These are phyloP conservation scores for Cinara cedri DNA, from an alignment of 2,888 invertebrate genomes.

Conservation along the genomic window DNA sequence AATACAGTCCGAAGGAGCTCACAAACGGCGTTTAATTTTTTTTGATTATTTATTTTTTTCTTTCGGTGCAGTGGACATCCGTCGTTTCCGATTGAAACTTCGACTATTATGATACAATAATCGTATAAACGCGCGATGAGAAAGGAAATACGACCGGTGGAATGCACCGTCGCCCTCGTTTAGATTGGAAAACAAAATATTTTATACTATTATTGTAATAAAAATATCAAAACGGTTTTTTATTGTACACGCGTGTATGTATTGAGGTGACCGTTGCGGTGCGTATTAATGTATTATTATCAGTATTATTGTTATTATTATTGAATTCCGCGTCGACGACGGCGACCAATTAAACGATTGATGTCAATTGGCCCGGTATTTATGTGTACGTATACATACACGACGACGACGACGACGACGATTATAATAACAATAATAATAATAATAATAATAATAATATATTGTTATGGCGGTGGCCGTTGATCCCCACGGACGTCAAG, in stretches of 20 bases:
- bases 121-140: too few relatives aligned
- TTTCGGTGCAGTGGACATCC: not conserved
- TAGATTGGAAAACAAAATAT: slow-evolving; percentile 24
- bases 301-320: slow-evolving; percentile 32
- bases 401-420: too few relatives aligned
- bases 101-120: not conserved
- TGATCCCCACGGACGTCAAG: slow-evolving; percentile 33
- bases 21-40: not conserved
- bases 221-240: slow-evolving; percentile 41
- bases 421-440: too few relatives aligned
- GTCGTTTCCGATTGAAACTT: slow-evolving; percentile 25
- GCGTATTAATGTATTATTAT: too few relatives aligned
- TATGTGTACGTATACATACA: too few relatives aligned
- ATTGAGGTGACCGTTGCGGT: slow-evolving; percentile 39
- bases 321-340: slow-evolving; percentile 42
- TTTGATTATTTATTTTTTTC: too few relatives aligned
- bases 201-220: not conserved
- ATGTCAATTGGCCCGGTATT: slow-evolving; percentile 39
- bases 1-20: not conserved
- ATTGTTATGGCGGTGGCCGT: slow-evolving; percentile 48
- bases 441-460: too few relatives aligned
- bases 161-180: not conserved
- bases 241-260: not conserved
- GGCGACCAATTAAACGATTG: slow-evolving; percentile 48
- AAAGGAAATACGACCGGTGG: too few relatives aligned